phyloP scores from a whole-genome alignment of 2,888 invertebrate species.

The Yponomeuta evonymella region DNA sequence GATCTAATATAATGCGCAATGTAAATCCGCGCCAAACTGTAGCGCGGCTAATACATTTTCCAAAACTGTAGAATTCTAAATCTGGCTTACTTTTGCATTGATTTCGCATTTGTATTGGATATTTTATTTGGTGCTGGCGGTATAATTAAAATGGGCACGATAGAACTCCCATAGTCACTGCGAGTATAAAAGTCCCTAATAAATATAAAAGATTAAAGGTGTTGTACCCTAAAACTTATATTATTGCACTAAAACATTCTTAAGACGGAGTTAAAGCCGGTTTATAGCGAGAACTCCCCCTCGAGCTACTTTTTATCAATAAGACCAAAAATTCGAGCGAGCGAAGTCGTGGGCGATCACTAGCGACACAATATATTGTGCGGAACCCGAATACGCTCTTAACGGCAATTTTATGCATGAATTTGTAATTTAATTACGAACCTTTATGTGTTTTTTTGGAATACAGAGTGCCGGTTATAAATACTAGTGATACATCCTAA shows the following conservation, averaged over 20 bases:
- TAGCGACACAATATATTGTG: background rate
- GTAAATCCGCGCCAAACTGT: too few relatives aligned
- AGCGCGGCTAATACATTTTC: too few relatives aligned
- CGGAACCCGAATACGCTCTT: conserved; percentile 14
- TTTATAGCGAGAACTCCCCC: background rate
- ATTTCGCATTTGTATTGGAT: too few relatives aligned
- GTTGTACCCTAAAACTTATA: too few relatives aligned
- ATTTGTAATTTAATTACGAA: conserved; percentile 53
- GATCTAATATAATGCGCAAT: too few relatives aligned
- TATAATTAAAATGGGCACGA: background rate
- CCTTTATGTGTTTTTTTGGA: conserved; percentile 1
- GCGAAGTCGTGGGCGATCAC: background rate
- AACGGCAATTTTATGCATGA: conserved; percentile 52
- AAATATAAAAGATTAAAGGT: too few relatives aligned
- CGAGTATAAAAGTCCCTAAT: background rate
- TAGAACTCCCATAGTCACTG: background rate
- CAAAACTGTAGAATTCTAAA: too few relatives aligned
- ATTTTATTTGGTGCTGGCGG: too few relatives aligned
- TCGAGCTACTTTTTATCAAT: too few relatives aligned
- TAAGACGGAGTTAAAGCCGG: background rate
- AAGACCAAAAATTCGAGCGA: background rate
- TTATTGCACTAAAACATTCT: too few relatives aligned
- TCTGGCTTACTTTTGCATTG: too few relatives aligned
- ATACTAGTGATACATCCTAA: background rate
- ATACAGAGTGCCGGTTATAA: background rate